Base-by-base conservation (phyloP, 2,113 vertebrate genomes). In the Pomatorhinus ruficollis region DNA sequence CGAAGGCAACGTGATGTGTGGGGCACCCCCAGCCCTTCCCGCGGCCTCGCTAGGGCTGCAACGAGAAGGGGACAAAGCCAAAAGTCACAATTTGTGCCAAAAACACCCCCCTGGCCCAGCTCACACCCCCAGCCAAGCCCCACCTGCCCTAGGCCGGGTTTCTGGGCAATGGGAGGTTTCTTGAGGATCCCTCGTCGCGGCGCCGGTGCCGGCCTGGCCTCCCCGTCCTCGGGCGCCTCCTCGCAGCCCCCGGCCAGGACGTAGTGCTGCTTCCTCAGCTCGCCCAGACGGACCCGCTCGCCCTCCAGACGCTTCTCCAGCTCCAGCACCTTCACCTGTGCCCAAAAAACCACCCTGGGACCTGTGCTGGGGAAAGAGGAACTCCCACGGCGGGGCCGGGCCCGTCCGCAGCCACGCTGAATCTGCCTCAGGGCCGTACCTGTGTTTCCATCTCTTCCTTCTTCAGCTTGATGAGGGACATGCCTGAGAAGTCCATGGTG, bases 391-490 rank as follows among this genome's bases (percentile, higher is more conserved):
- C 1, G 0, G 30, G 39, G 3, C 42, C 0, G 1, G 76, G 5
- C 8, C 18, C 1, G 25, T 2, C 52, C 0, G 0, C 6, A 1
- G 47, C 65, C 3, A 0, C 2, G 2, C 11, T 0, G 17, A 3
- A 9, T 3, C 70, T 49, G 3, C 28, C 57, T 21, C 52, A 0
- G 2, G 14, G 33, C 27, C 4, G 0, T 92, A 99, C 99, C 98
- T 99, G 99, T 3, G 99, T 98, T 95, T 99, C 99, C 98, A 99
- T 99, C 97, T 99, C 99, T 74, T 99, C 99, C 92, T 98, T 99
- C 97, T 98, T 99, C 78, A 99, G 97, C 94, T 99, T 99, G 96
- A 99, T 99, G 54, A 99, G 98, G 13, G 99, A 99, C 98, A 99
- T 96, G 57, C 99, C 99, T 0, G 99, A 99, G 90, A 99, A 99